Percentiles rank a stretch among this genome's conserved stretches.
These are phyloP conservation scores for Agonopterix alstromeriana DNA, from an alignment of 2,888 invertebrate genomes.

Conservation along the genomic window DNA sequence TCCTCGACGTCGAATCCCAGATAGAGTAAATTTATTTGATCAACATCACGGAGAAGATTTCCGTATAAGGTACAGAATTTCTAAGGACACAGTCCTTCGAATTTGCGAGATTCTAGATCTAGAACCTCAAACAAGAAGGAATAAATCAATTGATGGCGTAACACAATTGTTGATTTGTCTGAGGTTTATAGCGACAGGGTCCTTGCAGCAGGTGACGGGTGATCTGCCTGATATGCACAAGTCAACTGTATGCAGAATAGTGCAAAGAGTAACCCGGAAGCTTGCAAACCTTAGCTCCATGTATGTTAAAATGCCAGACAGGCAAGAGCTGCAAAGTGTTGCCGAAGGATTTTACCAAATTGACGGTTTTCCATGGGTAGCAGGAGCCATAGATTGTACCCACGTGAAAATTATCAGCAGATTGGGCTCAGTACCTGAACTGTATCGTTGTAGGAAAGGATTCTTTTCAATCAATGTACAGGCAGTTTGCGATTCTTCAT, in stretches of 20 bases:
- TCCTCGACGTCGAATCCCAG: neutral
- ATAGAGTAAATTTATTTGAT: neutral
- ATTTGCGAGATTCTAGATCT: neutral
- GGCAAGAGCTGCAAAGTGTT: neutral
- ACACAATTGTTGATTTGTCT: neutral
- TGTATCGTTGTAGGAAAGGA: neutral
- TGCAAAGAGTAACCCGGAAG: neutral
- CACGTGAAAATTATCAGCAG: neutral
- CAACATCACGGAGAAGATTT: neutral
- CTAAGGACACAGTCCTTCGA: neutral
- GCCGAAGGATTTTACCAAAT: neutral
- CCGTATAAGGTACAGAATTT: neutral
- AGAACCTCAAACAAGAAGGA: neutral
- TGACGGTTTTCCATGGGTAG: neutral
- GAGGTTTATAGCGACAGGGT: neutral
- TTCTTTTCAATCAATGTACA: conserved; percentile 9
- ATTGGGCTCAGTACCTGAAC: neutral
- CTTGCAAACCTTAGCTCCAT: neutral
- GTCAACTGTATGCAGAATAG: neutral
- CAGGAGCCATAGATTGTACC: neutral
- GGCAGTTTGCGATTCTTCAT: conserved; percentile 9
- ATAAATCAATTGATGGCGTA: neutral
- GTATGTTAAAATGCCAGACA: neutral
- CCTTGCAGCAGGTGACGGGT: neutral
- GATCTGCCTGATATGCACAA: neutral